Evolutionary conservation across 2,113 vertebrate species (phyloP), one percentile per base, ranked within the genome.

Genomic region (Bufo bufo): DNA sequence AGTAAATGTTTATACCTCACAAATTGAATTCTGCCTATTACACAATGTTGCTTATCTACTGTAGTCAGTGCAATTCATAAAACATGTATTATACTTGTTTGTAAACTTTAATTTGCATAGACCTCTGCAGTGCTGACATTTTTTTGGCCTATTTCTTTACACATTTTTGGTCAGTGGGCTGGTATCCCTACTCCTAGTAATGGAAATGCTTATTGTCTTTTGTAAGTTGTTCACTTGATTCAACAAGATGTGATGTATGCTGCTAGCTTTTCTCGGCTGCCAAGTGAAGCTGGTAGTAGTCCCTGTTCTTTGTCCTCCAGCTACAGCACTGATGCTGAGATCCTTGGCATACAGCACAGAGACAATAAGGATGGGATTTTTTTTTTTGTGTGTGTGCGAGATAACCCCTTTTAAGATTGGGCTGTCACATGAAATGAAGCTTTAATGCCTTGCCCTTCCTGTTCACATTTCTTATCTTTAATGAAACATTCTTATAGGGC

Each of bases 1-100:
- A 75, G 56, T 81, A 81, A 81, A 81, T 81, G 78, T 81, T 81
- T 81, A 61, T 81, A 81, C 78, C 78, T 81, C 78, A 78, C 23
- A 56, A n/a, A 50, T 54, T 13, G 20, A 11, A 56, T 78, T 77
- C 47, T 79, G 54, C 17, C 71, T 79, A 58, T 58, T 81, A 74
- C 71, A 74, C 45, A 19, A 49, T 50, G 45, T 75, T 75, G 71
- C 71, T 74, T 74, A 74, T 72, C 71, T 75, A 75, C 47, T 75
- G 72, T 75, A 75, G 72, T 75, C 47, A 20, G 47, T 75, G 47
- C 72, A 75, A 75, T 50, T 45, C 45, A 49, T 75, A 75, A 74
- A 75, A 49, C 47, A 19, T 75, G 71, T 74, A 75, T 50, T 20
- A 50, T 75, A 75, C 72, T 49, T 75, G 50, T 75, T 75, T 47